Conservation (phyloP, 1,140 invertebrate genomes). For the Trigoniulus corallinus region DNA sequence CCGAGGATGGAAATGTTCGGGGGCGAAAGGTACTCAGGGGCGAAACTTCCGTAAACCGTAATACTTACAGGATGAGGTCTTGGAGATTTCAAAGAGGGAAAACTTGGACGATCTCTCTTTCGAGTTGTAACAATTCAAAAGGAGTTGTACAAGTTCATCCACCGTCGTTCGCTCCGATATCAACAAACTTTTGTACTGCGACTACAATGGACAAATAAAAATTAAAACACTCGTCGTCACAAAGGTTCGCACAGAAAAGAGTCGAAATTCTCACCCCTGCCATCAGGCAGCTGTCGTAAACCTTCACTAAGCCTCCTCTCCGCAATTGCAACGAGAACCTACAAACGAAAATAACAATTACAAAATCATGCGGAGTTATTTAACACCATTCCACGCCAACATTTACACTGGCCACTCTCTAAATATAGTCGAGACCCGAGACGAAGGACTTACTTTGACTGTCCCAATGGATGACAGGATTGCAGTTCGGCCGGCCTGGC, state of each 20-base stretch:
- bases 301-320: slow-evolving; percentile 68
- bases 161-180: slow-evolving; percentile 78
- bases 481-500: slow-evolving; percentile 71
- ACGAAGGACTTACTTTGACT: slow-evolving; percentile 55
- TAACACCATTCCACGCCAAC: not conserved
- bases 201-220: slow-evolving; percentile 31
- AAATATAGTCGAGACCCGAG: no score
- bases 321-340: slow-evolving; percentile 72
- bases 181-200: slow-evolving; percentile 78
- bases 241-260: not conserved
- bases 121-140: slow-evolving; percentile 69
- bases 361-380: no score
- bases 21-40: no score
- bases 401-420: not conserved
- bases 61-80: slow-evolving; percentile 16
- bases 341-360: slow-evolving; percentile 20
- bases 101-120: slow-evolving; percentile 65
- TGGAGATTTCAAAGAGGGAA: slow-evolving; percentile 61
- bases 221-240: not conserved
- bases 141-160: slow-evolving; percentile 66
- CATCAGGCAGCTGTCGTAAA: slow-evolving; percentile 77
- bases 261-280: slow-evolving; percentile 44
- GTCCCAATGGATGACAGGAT: slow-evolving; percentile 75
- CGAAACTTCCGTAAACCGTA: no score
- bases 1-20: no score